Conservation (phyloP, 2,113 vertebrate genomes). For the Colossoma macropomum region DNA sequence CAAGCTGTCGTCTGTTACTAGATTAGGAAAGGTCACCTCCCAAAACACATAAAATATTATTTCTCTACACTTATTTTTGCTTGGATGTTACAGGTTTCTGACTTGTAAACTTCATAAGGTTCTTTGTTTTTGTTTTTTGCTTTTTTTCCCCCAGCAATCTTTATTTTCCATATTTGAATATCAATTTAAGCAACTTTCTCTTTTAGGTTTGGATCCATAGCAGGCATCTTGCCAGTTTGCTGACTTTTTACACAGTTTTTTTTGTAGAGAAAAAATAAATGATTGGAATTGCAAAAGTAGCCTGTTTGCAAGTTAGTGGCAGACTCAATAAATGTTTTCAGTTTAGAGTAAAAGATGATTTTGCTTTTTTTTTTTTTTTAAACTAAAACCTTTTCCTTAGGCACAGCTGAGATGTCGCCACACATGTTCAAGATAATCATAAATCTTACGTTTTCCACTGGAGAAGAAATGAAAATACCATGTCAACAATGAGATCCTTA, state of each 20-base stretch:
- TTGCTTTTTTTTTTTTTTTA: no score
- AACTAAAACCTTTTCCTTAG: no score
- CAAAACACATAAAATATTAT: neutral
- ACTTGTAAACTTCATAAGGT: constrained; percentile 2
- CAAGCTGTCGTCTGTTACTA: neutral
- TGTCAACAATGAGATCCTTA: neutral
- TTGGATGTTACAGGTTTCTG: neutral
- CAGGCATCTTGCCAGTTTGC: constrained; percentile 24
- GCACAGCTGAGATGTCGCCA: neutral
- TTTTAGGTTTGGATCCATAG: neutral
- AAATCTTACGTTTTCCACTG: constrained; percentile 1
- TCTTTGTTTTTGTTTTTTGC: neutral
- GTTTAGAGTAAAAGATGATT: neutral
- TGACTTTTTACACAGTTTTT: no score
- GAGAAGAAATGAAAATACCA: neutral
- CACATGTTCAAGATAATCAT: neutral
- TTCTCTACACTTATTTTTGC: constrained; percentile 17
- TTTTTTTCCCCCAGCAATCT: neutral
- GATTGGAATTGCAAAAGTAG: no score
- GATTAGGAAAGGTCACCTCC: constrained; percentile 25
- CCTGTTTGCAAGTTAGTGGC: constrained; percentile 20
- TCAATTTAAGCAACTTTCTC: constrained; percentile 36
- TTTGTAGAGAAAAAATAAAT: no score
- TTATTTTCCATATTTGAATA: constrained; percentile 10
- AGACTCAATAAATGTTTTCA: constrained; percentile 17